Evolutionary conservation across 2,797 vertebrate species (phyloP).

Genomic region (Halcyon badia): DNA sequence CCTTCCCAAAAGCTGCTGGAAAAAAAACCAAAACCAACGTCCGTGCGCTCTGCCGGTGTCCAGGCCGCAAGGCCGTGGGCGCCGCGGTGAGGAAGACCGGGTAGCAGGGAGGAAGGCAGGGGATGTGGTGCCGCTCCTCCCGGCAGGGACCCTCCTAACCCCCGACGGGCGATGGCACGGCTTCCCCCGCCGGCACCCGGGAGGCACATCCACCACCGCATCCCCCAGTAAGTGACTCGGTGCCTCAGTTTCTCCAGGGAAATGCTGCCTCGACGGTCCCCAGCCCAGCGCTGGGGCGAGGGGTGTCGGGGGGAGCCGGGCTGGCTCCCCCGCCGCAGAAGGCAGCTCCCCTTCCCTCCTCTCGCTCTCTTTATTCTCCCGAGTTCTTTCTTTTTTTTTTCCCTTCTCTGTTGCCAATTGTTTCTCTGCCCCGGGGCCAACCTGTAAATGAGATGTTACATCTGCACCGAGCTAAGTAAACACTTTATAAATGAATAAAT

Average conservation of each 20-base stretch:
- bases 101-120: not conserved
- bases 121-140: not conserved
- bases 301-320: too few species aligned
- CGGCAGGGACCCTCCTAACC: rapidly evolving
- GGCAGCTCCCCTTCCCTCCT: not conserved
- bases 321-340: not conserved
- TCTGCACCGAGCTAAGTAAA: constrained; percentile 82
- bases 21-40: rapidly evolving
- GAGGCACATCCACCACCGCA: rapidly evolving
- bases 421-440: constrained; percentile 80
- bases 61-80: not conserved
- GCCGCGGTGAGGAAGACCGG: not conserved
- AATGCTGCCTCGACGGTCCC: not conserved
- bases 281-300: too few species aligned
- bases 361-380: constrained; percentile 31
- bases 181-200: rapidly evolving
- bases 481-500: constrained; percentile 86
- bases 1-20: not conserved
- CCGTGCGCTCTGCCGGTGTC: not conserved
- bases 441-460: constrained; percentile 87
- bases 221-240: rapidly evolving
- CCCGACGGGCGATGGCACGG: not conserved
- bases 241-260: not conserved
- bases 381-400: not conserved
- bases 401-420: constrained; percentile 74